Conservation (phyloP, 2,113 vertebrate genomes). For the Perca schrenkii region DNA sequence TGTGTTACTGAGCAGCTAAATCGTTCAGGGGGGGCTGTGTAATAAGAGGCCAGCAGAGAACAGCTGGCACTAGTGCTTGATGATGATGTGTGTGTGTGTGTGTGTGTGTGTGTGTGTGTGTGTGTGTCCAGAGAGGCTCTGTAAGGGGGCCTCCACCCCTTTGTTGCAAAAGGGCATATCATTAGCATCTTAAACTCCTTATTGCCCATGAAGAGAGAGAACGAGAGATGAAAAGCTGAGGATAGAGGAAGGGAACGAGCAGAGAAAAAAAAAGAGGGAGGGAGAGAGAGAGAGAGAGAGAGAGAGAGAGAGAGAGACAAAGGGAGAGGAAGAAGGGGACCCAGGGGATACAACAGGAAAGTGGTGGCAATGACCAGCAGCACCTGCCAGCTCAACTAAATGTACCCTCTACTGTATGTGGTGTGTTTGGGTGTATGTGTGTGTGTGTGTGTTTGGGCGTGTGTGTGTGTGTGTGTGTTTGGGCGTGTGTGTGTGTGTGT, state of each 20-base stretch:
- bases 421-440: background rate
- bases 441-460: slow-evolving; percentile 32
- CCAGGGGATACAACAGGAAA: slow-evolving; percentile 48
- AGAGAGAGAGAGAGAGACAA: slow-evolving; percentile 2
- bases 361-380: slow-evolving; percentile 60
- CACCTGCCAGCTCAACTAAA: slow-evolving; percentile 68
- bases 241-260: slow-evolving; percentile 11
- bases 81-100: slow-evolving; percentile 29
- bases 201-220: slow-evolving; percentile 67
- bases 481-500: slow-evolving; percentile 1
- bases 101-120: slow-evolving; percentile 18
- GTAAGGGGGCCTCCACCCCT: slow-evolving; percentile 60
- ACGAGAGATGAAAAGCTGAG: slow-evolving; percentile 32
- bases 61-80: slow-evolving; percentile 69
- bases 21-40: slow-evolving; percentile 56
- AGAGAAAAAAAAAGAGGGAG: background rate
- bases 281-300: slow-evolving; percentile 6
- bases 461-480: slow-evolving; percentile 25
- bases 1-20: slow-evolving; percentile 19
- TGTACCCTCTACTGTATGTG: background rate
- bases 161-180: slow-evolving; percentile 76
- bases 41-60: slow-evolving; percentile 69
- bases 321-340: slow-evolving; percentile 14
- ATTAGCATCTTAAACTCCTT: slow-evolving; percentile 83
- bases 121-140: slow-evolving; percentile 56